Evolutionary conservation across 1,140 invertebrate genomes (phyloP).

Genomic region (Philaenus spumarius): DNA sequence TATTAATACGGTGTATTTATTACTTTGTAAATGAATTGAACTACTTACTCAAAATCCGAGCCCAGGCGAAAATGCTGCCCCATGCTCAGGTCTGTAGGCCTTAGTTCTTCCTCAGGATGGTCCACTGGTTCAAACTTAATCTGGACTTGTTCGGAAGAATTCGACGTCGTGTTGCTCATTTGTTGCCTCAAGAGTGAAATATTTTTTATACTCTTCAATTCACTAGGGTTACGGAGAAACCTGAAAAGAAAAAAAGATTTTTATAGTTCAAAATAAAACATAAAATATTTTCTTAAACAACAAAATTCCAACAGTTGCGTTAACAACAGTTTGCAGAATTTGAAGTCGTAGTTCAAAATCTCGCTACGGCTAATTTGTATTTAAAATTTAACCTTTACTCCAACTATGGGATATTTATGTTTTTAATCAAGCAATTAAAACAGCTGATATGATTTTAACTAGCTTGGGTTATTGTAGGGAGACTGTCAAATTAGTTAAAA

Average conservation of each 20-base stretch:
- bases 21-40: no score
- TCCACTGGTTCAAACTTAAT: conserved; percentile 18
- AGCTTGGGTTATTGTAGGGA: no score
- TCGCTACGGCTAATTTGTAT: not conserved
- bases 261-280: conserved; percentile 4
- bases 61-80: conserved; percentile 12
- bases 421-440: not conserved
- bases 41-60: conserved; percentile 7
- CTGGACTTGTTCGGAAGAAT: not conserved
- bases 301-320: not conserved
- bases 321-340: not conserved
- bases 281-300: not conserved
- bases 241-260: conserved; percentile 45
- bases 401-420: not conserved
- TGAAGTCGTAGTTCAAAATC: not conserved
- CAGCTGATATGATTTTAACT: no score
- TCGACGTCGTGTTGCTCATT: conserved; percentile 41
- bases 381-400: not conserved
- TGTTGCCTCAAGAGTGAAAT: conserved; percentile 83
- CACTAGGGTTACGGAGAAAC: conserved; percentile 81
- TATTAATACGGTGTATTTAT: no score
- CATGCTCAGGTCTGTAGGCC: conserved; percentile 28
- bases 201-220: conserved; percentile 88
- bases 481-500: no score
- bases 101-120: conserved; percentile 16